Base-by-base conservation (phyloP, 2,888 invertebrate genomes). In the Drosophila pegasa region DNA sequence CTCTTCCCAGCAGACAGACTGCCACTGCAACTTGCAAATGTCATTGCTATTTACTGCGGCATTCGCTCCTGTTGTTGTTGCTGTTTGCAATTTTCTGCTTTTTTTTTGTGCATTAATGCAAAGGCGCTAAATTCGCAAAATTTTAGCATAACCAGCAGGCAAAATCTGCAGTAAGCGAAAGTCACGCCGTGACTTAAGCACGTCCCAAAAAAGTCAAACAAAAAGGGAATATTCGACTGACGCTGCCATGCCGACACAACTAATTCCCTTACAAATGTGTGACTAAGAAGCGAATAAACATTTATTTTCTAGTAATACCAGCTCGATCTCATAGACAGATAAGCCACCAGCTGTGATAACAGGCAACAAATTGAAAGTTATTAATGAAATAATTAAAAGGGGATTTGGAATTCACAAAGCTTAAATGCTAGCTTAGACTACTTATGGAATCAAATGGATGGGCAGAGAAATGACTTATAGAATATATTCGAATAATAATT, bases 11-110 rank as follows among this genome's bases (percentile, higher is more conserved):
- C 48, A 64, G 51, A 56, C 70, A 61, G 71, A 81, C 69, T 63
- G 65, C 41, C 61, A 75, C 68, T 38, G 65, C 62, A 78, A 78
- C 81, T 71, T 63, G 54, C 61, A 71, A 85, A 71, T 82, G 67
- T 54, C 82, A 66, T 63, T 69, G 48, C 61, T 58, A 47, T 41
- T 43, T 47, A 25, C 47, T 52, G 62, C 40, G 10, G 29, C 43
- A 29, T 3, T 35, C 43, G 31, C 9, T 59, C 43, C 29, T 67
- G 10, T 47, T 55, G 20, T 12, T 52, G 45, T 25, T 54, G 10
- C 2, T 52, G 27, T 12, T 54, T 29, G 41, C 25, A 10, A 9
- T 22, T 10, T n/a, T n/a, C n/a, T n/a, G n/a, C n/a, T n/a, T n/a
- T n/a, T 35, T 45, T 27, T 51, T 47, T 56, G 31, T 60, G 70